Percentiles rank a stretch among this genome's conserved stretches.
Conservation (phyloP, 2,797 vertebrate genomes). For the Ambastaia sidthimunki region DNA sequence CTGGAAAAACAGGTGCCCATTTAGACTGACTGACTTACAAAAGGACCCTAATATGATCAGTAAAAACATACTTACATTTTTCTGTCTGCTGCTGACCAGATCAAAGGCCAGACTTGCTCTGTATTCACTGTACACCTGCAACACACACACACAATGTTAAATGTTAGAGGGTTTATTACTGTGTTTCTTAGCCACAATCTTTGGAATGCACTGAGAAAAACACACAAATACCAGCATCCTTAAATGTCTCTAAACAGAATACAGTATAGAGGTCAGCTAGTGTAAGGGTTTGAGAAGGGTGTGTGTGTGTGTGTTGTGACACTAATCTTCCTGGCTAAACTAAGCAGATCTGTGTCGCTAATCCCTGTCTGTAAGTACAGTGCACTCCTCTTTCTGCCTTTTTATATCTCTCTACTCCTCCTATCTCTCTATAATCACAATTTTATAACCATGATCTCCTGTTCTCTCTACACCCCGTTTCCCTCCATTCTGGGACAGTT, state of each 20-base stretch:
- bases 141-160: slow-evolving; percentile 30
- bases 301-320: slow-evolving; percentile 29
- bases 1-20: background rate
- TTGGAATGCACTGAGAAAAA: background rate
- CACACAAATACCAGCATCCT: background rate
- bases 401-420: background rate
- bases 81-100: slow-evolving; percentile 98
- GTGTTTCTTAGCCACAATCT: too few species aligned
- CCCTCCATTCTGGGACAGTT: background rate
- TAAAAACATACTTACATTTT: slow-evolving; percentile 87
- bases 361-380: slow-evolving; percentile 52
- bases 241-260: background rate
- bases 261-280: background rate
- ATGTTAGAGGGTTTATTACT: too few species aligned
- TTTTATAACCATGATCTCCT: too few species aligned
- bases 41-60: background rate
- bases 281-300: background rate
- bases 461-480: background rate
- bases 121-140: slow-evolving; percentile 97
- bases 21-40: background rate
- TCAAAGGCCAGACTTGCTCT: slow-evolving; percentile 98
- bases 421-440: too few species aligned
- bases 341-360: slow-evolving; percentile 53
- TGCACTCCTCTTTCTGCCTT: slow-evolving; percentile 25
- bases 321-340: slow-evolving; percentile 54